phyloP scores from a whole-genome alignment of 2,797 vertebrate genomes.

The Anguilla marmorata region DNA sequence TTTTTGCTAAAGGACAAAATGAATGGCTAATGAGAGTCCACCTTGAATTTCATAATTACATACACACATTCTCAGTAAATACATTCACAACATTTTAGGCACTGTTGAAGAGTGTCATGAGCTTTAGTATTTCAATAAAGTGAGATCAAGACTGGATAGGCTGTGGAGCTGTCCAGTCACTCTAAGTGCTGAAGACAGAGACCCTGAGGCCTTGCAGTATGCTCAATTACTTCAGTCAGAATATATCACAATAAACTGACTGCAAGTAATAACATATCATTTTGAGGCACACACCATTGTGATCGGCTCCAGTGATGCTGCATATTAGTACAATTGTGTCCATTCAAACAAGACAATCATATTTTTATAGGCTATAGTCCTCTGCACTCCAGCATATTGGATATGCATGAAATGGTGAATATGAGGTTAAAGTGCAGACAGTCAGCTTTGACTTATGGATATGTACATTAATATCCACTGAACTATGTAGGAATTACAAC shows the following conservation, averaged over 20 bases:
- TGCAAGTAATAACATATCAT: constrained; percentile 27
- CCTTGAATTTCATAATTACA: background rate
- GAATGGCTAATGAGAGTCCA: background rate
- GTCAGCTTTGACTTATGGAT: too few species aligned
- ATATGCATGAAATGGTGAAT: background rate
- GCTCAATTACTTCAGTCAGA: constrained; percentile 34
- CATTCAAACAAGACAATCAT: background rate
- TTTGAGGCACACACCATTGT: constrained; percentile 12
- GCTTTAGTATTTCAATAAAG: background rate
- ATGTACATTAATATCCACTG: too few species aligned
- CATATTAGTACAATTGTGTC: background rate
- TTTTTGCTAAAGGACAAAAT: background rate
- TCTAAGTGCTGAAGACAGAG: constrained; percentile 43
- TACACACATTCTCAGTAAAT: background rate
- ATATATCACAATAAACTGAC: constrained; percentile 34
- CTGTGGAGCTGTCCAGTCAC: constrained; percentile 42
- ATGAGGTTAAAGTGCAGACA: background rate
- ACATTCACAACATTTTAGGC: background rate
- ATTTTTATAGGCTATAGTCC: too few species aligned
- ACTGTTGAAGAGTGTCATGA: background rate
- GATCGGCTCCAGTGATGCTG: background rate
- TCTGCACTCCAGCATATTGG: background rate
- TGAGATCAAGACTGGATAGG: background rate
- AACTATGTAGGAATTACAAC: too few species aligned
- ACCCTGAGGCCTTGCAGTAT: constrained; percentile 22